Percentiles rank a stretch among this genome's conserved stretches.
Conservation (phyloP, 1,140 invertebrate genomes). For the Leptinotarsa texana region DNA sequence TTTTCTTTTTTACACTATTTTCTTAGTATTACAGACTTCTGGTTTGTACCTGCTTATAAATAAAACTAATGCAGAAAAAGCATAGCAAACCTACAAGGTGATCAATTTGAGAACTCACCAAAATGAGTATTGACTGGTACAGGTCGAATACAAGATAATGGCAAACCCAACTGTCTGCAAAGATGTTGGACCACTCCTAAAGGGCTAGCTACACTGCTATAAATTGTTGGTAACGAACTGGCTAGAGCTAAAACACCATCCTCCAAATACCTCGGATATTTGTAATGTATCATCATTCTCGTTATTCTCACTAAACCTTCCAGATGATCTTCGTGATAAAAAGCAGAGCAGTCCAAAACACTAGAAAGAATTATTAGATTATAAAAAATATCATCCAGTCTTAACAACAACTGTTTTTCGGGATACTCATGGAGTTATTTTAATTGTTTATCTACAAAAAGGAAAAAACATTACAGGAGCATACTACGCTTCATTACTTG, state of each 20-base stretch:
- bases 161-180: slow-evolving; percentile 74
- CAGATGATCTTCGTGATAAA: slow-evolving; percentile 48
- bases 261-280: slow-evolving; percentile 79
- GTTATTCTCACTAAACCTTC: slow-evolving; percentile 67
- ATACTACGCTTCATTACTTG: too few species aligned
- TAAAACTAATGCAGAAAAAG: too few species aligned
- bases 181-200: slow-evolving; percentile 77
- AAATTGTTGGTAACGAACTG: slow-evolving; percentile 76
- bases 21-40: neutral
- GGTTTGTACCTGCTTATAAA: too few species aligned
- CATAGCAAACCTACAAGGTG: too few species aligned
- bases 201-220: slow-evolving; percentile 77
- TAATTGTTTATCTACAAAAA: too few species aligned
- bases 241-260: slow-evolving; percentile 76
- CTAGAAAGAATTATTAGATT: slow-evolving; percentile 28
- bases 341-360: slow-evolving; percentile 47
- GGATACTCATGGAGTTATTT: too few species aligned
- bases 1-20: neutral
- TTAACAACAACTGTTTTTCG: too few species aligned
- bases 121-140: slow-evolving; percentile 80
- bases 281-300: slow-evolving; percentile 76
- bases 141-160: slow-evolving; percentile 79
- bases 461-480: too few species aligned
- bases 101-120: slow-evolving; percentile 50
- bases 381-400: too few species aligned